phyloP scores from a whole-genome alignment of 2,113 vertebrate species.

The Phoxinus phoxinus region DNA sequence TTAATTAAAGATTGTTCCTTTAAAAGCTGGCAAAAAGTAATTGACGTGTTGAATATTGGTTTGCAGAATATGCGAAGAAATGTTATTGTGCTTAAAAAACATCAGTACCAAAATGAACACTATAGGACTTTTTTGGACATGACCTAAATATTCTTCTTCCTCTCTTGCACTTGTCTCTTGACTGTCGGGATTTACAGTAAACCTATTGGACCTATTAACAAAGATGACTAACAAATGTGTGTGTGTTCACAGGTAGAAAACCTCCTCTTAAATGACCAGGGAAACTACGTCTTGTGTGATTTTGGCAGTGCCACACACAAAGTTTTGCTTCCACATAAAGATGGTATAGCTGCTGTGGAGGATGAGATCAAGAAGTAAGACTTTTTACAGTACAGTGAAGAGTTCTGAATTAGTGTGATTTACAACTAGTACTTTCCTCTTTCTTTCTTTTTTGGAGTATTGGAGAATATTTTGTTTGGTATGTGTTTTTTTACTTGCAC shows the following conservation, averaged over 20 bases:
- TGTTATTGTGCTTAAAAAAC: background rate
- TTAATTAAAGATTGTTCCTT: too few relatives aligned
- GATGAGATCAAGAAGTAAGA: conserved; percentile 97
- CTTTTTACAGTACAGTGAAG: background rate
- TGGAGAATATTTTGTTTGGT: background rate
- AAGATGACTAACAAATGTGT: conserved; percentile 2
- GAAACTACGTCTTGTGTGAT: conserved; percentile 95
- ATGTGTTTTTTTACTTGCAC: background rate
- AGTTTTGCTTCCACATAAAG: conserved; percentile 88
- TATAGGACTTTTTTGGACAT: background rate
- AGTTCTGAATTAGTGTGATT: background rate
- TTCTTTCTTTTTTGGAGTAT: background rate
- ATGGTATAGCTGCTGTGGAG: conserved; percentile 92
- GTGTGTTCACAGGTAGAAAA: conserved; percentile 88
- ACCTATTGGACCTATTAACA: background rate
- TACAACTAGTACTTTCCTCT: background rate
- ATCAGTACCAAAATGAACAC: background rate
- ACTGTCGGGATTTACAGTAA: background rate
- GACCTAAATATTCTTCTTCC: background rate
- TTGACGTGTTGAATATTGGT: too few relatives aligned
- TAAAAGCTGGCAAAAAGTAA: too few relatives aligned
- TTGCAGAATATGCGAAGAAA: too few relatives aligned
- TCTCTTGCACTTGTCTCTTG: conserved; percentile 55
- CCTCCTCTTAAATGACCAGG: conserved; percentile 90
- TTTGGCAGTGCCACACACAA: conserved; percentile 97